Conservation (phyloP, 1,140 invertebrate genomes). For the fruit fly (Drosophila melanogaster) region Release_6_plus_ISO1_MT NT_033779.5:6782001-6782500, state of each 20-base stretch:
- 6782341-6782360: slow-evolving; percentile 7
- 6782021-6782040: neutral
- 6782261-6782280: slow-evolving; percentile 15
- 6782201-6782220: neutral
- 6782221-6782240: slow-evolving; percentile 19
- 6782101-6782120: slow-evolving; percentile 18
- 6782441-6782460: slow-evolving; percentile 9
- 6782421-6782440: slow-evolving; percentile 19
- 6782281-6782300: slow-evolving; percentile 59
- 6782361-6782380: slow-evolving; percentile 39
- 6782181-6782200: neutral
- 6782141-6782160: neutral
- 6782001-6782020: slow-evolving; percentile 9
- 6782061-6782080: too few species aligned
- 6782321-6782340: slow-evolving; percentile 31
- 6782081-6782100: neutral
- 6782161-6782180: too few species aligned
- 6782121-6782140: neutral
- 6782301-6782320: slow-evolving; percentile 54
- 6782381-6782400: slow-evolving; percentile 32
- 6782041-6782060: neutral
- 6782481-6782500: slow-evolving; percentile 65
- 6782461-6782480: neutral
- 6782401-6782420: slow-evolving; percentile 67
- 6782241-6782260: slow-evolving; percentile 57